A percentile compares a stretch with the other conserved stretches of the same genome.
Conservation (phyloP, 2,797 vertebrate genomes). For the Oryzias dopingdopingensis region DNA sequence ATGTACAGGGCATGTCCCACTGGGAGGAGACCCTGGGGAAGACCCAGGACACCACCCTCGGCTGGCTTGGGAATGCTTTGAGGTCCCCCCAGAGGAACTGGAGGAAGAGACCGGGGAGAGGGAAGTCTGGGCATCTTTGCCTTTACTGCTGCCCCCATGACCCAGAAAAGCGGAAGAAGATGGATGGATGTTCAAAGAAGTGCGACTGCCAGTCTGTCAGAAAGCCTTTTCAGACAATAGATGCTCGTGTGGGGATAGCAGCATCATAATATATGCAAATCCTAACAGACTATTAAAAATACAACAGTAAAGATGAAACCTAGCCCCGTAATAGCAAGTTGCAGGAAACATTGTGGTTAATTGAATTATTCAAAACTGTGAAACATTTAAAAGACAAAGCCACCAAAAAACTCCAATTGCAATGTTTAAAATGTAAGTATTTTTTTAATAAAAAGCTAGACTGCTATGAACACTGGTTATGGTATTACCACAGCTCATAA, state of each 20-base stretch:
- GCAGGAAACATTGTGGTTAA: neutral
- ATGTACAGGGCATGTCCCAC: too few relatives aligned
- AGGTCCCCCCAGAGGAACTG: too few relatives aligned
- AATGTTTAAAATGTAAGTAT: neutral
- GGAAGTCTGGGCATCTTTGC: too few relatives aligned
- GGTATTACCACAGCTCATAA: too few relatives aligned
- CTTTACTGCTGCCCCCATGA: too few relatives aligned
- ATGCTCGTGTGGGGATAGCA: conserved; percentile 7
- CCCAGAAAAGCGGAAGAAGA: too few relatives aligned
- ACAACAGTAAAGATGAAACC: conserved; percentile 4
- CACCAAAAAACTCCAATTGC: neutral
- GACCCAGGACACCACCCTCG: too few relatives aligned
- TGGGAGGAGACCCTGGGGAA: too few relatives aligned
- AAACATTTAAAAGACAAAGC: neutral
- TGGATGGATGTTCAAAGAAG: conserved; percentile 10
- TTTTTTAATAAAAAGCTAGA: too few relatives aligned
- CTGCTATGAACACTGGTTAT: too few relatives aligned
- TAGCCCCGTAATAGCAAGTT: neutral
- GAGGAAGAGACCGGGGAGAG: too few relatives aligned
- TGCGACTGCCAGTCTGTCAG: conserved; percentile 19
- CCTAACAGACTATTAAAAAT: neutral
- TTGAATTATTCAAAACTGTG: neutral
- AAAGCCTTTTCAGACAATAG: conserved; percentile 9
- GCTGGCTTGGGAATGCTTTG: too few relatives aligned
- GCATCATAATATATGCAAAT: neutral